Base-by-base conservation (phyloP, 2,113 vertebrate species). In the Boleophthalmus pectinirostris region DNA sequence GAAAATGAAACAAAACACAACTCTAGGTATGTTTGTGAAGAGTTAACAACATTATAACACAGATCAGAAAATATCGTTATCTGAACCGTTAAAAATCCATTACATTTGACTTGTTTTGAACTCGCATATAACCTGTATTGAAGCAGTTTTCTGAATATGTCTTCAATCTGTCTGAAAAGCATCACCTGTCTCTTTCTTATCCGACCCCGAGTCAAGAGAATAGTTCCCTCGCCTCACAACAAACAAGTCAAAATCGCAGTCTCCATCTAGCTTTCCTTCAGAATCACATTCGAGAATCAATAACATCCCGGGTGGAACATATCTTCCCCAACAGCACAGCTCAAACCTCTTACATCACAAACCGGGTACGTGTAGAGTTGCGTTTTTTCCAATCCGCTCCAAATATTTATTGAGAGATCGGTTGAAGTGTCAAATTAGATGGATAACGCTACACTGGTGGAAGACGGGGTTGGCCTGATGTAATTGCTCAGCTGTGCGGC, bases 251-350 rank as follows among this genome's bases (percentile, higher is more conserved):
- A 79, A 61, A 45, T 71, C 70, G 74, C 70, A 18, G 20, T 72
- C 74, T 82, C 71, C 45, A 61, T 75, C 75, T 64, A 80, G 73
- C 79, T 80, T 78, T 66, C 68, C 70, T n/a, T 61, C 38, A 73
- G 79, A 63, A 63, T 71, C 75, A 15, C 67, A 67, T 75, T 71
- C 74, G 29, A n/a, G 61, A 68, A 21, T 68, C 70, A n/a, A 54
- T 33, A 29, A 25, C 56, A 58, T 58, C 56, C 56, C 56, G 21
- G 24, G 12, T 58, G 56, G 23, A 25, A 24, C 24, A 25, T 13
- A 25, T 58, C 56, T 25, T 25, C 24, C 23, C 23, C 56, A 58
- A 23, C 56, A 58, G 56, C n/a, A 13, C 12, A n/a, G 54, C 54
- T 56, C 54, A 56, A 25, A 25, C 56, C 21, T 58, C 56, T 25